A percentile compares a stretch with the other conserved stretches of the same genome.
phyloP scores from a whole-genome alignment of 2,113 vertebrate species.

The Ictidomys tridecemlineatus region DNA sequence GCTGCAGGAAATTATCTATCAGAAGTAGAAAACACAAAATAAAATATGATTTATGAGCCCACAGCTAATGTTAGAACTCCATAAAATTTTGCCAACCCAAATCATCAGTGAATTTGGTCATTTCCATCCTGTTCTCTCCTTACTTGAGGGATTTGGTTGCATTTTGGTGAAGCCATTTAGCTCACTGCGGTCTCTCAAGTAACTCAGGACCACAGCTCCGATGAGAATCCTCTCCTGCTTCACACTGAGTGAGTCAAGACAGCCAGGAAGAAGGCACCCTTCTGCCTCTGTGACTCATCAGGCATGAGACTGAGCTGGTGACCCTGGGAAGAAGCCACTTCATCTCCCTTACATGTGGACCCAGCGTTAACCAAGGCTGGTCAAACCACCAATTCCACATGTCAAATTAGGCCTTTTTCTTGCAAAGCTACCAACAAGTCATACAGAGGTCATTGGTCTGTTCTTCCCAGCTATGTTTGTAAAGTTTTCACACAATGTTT shows the following conservation, averaged over 20 bases:
- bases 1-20: neutral
- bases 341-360: slow-evolving; percentile 66
- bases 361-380: slow-evolving; percentile 55
- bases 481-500: slow-evolving; percentile 75
- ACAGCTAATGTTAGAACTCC: slow-evolving; percentile 68
- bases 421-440: slow-evolving; percentile 76
- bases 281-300: slow-evolving; percentile 75
- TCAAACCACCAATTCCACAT: slow-evolving; percentile 79
- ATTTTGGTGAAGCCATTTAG: slow-evolving; percentile 77
- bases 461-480: slow-evolving; percentile 80
- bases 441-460: slow-evolving; percentile 71
- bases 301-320: slow-evolving; percentile 68
- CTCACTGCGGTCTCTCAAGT: slow-evolving; percentile 68
- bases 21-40: slow-evolving; percentile 53
- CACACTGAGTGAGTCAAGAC: slow-evolving; percentile 77
- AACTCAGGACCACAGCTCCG: slow-evolving; percentile 68
- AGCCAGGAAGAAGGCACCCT: slow-evolving; percentile 78
- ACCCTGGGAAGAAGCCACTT: neutral
- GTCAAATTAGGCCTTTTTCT: slow-evolving; percentile 74
- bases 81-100: slow-evolving; percentile 67
- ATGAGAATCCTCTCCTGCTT: slow-evolving; percentile 68
- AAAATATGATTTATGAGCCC: slow-evolving; percentile 55
- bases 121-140: slow-evolving; percentile 74
- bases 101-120: slow-evolving; percentile 69
- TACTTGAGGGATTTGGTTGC: slow-evolving; percentile 77